Evolutionary conservation across 2,797 vertebrate genomes (phyloP).

Genomic region (Strix occidentalis): DNA sequence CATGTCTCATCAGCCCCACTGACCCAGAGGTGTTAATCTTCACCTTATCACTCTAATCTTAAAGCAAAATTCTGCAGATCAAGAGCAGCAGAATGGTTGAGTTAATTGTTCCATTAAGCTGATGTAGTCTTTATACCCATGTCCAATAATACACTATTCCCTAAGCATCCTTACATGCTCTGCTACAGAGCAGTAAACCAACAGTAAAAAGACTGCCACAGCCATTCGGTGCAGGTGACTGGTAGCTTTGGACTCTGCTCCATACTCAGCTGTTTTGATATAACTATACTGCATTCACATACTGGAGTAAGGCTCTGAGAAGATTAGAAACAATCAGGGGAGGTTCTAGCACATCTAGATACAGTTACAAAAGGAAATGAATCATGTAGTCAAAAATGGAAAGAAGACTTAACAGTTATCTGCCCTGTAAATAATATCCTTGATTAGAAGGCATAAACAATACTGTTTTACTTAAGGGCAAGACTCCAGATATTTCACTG

Average conservation of each 20-base stretch:
- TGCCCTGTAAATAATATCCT: slow-evolving; percentile 24
- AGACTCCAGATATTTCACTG: neutral
- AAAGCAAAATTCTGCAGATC: slow-evolving; percentile 70
- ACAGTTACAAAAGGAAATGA: neutral
- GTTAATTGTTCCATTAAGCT: slow-evolving; percentile 72
- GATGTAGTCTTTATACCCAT: slow-evolving; percentile 38
- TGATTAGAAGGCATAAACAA: slow-evolving; percentile 26
- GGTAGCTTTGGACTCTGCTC: neutral
- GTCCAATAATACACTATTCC: slow-evolving; percentile 30
- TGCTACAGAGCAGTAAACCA: neutral
- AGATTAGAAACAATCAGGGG: neutral
- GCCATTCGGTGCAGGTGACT: neutral
- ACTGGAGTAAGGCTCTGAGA: neutral
- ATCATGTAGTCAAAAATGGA: slow-evolving; percentile 6
- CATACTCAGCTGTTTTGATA: neutral
- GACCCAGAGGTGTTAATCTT: slow-evolving; percentile 74
- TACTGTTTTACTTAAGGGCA: neutral
- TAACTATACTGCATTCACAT: neutral
- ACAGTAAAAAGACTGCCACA: neutral
- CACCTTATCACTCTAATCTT: slow-evolving; percentile 69
- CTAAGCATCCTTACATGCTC: neutral
- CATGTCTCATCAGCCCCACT: slow-evolving; percentile 66
- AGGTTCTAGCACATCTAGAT: neutral
- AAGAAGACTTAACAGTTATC: slow-evolving; percentile 27
- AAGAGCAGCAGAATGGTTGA: slow-evolving; percentile 56